Conservation (phyloP, 2,113 vertebrate species). For the Chloroceryle aenea region DNA sequence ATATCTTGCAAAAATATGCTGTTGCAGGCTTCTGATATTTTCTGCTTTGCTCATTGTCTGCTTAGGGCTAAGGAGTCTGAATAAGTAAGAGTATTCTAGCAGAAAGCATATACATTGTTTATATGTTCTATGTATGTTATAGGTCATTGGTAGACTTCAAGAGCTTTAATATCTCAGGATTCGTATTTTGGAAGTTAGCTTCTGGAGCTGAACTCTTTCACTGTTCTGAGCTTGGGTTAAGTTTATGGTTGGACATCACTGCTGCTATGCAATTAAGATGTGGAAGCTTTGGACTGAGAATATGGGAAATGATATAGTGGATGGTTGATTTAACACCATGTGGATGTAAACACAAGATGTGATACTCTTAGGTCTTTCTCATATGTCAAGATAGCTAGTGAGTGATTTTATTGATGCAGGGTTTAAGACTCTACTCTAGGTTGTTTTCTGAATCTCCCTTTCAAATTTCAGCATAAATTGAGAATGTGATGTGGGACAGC, state of each 20-base stretch:
- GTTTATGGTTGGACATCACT: neutral
- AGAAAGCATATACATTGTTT: neutral
- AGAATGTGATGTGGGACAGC: neutral
- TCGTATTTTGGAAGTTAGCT: neutral
- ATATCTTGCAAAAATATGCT: neutral
- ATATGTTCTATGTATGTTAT: neutral
- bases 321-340: neutral
- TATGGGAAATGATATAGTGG: neutral
- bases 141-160: neutral
- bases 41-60: neutral
- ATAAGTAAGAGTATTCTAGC: neutral
- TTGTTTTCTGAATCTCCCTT: neutral
- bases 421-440: neutral
- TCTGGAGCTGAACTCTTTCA: neutral
- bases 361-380: neutral
- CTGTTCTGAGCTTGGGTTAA: neutral
- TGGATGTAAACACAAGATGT: neutral
- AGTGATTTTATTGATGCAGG: neutral
- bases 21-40: neutral
- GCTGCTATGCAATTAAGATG: neutral
- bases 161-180: neutral
- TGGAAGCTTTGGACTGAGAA: neutral
- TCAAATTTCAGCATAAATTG: neutral
- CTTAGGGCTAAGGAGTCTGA: neutral
- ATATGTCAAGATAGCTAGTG: neutral